Evolutionary conservation across 1,140 invertebrate species (phyloP), one percentile per base, ranked within the genome.

Genomic region (Brachionus rotundiformis): DNA sequence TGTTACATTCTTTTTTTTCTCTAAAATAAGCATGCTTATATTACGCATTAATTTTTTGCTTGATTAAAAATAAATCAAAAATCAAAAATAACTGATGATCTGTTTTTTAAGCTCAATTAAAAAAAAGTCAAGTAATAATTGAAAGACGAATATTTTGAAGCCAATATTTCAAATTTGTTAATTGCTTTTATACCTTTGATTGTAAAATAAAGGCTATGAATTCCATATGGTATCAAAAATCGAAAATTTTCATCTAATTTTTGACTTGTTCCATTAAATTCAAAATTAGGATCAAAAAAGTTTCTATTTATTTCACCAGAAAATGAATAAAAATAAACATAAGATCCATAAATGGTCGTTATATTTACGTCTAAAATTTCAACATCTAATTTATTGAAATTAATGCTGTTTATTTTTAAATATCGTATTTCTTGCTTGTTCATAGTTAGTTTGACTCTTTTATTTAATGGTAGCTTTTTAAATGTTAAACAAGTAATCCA

Each of bases 271-370:
- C 4, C 3, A 11, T 29, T 29, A 6, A 63, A 16, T 63, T 63
- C 13, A 29, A 29, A 63, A 29, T 16, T 19, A 0, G 61, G 29
- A 16, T 63, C 61, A n/a, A 29, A 33, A 63, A 63, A 63, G 5
- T 63, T 63, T 5, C 11, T 8, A 63, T 31, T 25, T 29, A 63
- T 29, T n/a, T 63, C 29, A 29, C n/a, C 29, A 6, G 61, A 63
- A 63, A 63, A 63, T 33, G 61, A 63, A 29, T 63, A 63, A 63
- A 29, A 63, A 29, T 63, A 63, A 29, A n/a, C 25, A 63, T 63
- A 63, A 6, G 11, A 29, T n/a, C 61, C 61, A 7, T 63, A 63
- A 13, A 63, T n/a, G 29, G 25, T 63, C 11, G 8, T 63, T 16
- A 63, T 29, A 63, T 63, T 31, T 16, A 63, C 0, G 4, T 63